Evolutionary conservation across 2,797 vertebrate species (phyloP).

Genomic region (Sebastolobus alascanus): DNA sequence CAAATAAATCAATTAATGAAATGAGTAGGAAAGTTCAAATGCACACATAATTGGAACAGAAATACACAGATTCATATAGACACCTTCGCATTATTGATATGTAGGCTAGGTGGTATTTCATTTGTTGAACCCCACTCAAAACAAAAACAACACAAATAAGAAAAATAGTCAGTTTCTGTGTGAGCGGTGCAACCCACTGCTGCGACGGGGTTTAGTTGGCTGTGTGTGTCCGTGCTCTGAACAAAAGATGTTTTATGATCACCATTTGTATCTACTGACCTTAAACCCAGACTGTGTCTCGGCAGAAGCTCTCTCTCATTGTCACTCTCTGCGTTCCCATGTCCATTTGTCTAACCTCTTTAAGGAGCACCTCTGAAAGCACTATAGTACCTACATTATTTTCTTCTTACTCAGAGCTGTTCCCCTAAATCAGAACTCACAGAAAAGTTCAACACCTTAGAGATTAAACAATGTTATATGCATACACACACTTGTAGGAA

Average conservation of each 20-base stretch:
- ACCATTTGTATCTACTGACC: conserved; percentile 9
- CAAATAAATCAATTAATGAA: conserved; percentile 6
- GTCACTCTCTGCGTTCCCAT: conserved; percentile 1
- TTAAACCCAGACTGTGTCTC: conserved; percentile 14
- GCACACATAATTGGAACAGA: not conserved
- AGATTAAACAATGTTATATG: conserved; percentile 25
- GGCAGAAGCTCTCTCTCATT: conserved; percentile 1
- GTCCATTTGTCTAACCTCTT: conserved; percentile 7
- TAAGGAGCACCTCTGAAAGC: not conserved
- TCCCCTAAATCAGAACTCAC: not conserved
- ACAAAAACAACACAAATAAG: not conserved
- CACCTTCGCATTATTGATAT: not conserved
- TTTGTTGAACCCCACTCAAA: not conserved
- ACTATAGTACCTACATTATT: not conserved
- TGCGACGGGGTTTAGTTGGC: not conserved
- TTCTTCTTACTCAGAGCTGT: not conserved
- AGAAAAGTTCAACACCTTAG: conserved; percentile 13
- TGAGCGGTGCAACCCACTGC: not conserved
- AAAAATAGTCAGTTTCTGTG: not conserved
- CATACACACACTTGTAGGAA: conserved; percentile 20
- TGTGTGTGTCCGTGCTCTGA: conserved; percentile 1
- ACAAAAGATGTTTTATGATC: conserved; percentile 16
- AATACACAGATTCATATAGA: not conserved
- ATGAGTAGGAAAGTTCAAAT: not conserved
- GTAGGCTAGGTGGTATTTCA: not conserved